Percentiles rank a stretch among this genome's conserved stretches.
These are phyloP conservation scores for Lophius piscatorius DNA, from an alignment of 2,113 vertebrate species.

Conservation along the genomic window DNA sequence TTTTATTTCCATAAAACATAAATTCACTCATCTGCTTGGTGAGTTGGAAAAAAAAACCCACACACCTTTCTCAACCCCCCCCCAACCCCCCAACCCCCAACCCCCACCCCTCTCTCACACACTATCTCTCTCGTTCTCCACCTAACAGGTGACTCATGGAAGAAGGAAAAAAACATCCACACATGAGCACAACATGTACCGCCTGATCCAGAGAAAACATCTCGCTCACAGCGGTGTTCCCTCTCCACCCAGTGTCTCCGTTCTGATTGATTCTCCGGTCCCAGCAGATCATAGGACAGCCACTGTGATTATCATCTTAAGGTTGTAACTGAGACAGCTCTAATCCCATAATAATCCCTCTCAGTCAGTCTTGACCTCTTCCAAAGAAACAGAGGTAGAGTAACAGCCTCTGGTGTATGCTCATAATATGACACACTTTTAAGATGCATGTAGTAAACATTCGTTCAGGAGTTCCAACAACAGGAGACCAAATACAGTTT, in stretches of 20 bases:
- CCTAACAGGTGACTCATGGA: constrained; percentile 36
- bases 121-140: background rate
- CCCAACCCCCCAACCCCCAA: no score
- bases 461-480: no score
- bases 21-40: constrained; percentile 54
- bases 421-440: no score
- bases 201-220: constrained; percentile 16
- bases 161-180: constrained; percentile 29
- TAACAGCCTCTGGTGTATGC: background rate
- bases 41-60: background rate
- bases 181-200: constrained; percentile 21
- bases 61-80: background rate
- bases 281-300: constrained; percentile 73
- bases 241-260: constrained; percentile 55
- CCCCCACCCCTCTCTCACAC: background rate
- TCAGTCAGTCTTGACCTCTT: constrained; percentile 68
- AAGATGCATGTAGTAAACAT: no score
- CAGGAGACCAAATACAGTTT: no score
- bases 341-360: constrained; percentile 78
- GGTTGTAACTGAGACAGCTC: constrained; percentile 69
- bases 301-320: constrained; percentile 74
- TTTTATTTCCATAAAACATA: constrained; percentile 75
- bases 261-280: constrained; percentile 70
- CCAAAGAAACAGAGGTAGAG: constrained; percentile 40
- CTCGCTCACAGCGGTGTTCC: constrained; percentile 41